phyloP scores from a whole-genome alignment of 2,888 invertebrate genomes.

The Myathropa florea region DNA sequence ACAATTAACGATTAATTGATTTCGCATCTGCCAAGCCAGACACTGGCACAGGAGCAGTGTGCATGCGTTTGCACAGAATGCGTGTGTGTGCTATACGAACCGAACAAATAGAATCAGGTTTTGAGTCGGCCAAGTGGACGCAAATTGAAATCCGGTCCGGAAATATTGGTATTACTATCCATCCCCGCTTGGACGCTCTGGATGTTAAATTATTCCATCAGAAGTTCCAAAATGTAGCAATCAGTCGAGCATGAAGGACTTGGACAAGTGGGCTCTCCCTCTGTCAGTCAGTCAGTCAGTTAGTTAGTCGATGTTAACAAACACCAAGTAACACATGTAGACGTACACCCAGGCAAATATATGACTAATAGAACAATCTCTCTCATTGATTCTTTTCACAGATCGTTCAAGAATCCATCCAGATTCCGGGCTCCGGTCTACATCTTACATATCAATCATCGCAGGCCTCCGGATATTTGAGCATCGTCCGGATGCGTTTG shows the following conservation, averaged over 20 bases:
- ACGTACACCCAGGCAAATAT: neutral
- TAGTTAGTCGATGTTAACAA: slow-evolving; percentile 21
- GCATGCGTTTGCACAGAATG: too few species aligned
- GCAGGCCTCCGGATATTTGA: slow-evolving; percentile 95
- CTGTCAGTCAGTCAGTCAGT: neutral
- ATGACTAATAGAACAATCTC: slow-evolving; percentile 19
- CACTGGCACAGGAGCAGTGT: neutral
- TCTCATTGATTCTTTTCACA: slow-evolving; percentile 78
- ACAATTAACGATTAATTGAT: slow-evolving; percentile 74
- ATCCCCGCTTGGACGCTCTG: neutral
- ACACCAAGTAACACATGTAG: neutral
- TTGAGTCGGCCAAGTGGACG: slow-evolving; percentile 43
- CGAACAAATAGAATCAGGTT: slow-evolving; percentile 27
- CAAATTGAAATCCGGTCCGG: slow-evolving; percentile 63
- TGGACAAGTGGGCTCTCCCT: neutral
- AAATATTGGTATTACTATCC: slow-evolving; percentile 55
- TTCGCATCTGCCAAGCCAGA: slow-evolving; percentile 53
- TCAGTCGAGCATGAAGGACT: slow-evolving; percentile 38
- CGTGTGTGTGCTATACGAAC: neutral
- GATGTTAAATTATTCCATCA: slow-evolving; percentile 64
- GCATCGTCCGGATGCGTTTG: slow-evolving; percentile 94
- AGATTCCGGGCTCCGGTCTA: slow-evolving; percentile 95
- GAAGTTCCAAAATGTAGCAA: slow-evolving; percentile 42
- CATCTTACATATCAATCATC: slow-evolving; percentile 98
- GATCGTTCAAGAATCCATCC: slow-evolving; percentile 98